Evolutionary conservation across 35 echinoderm and acorn worm species (phyloP), one percentile per base, ranked within the genome.

Genomic region (Holothuria glaberrima): DNA sequence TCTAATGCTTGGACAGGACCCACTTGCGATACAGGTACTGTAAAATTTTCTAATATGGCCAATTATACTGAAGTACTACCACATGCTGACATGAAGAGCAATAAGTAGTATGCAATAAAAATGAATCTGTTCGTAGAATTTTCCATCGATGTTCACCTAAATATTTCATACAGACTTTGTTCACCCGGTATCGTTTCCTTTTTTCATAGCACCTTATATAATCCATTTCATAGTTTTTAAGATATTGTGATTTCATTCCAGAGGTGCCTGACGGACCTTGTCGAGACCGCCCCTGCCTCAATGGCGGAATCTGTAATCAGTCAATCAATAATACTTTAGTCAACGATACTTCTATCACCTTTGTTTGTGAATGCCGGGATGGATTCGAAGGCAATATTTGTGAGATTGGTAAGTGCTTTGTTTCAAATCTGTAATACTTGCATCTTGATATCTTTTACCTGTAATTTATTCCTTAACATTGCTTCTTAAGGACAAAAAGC

Each of bases 261-360:
- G 80, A 84, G 32, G 59, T 84, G 28, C 80, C 80, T 35, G 80
- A 84, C 27, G 80, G 80, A 5, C 80, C 80, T 61, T 84, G 80
- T 31, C 22, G 80, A n/a, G 58, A 56, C 29, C 59, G 58, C 12
- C 80, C 80, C 13, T 84, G 80, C 22, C 22, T 31, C 5, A 61
- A 84, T 84, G 54, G 30, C 3, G 80, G 80, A 1, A 62, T 22
- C 19, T 84, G 80, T 64, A 61, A 35, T 20, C 54, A 84, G 61
- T 5, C 9, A 54, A 12, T 14, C 10, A 54, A 54, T 54, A 9
- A 0, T 1, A 48, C 35, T 5, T 56, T 10, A 14, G 29, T 4
- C 1, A 84, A 84, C 21, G 80, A n/a, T 30, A 61, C 54, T 4
- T 61, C 6, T 24, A 78, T 38, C 56, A 69, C 5, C 31, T 84